A percentile compares a stretch with the other conserved stretches of the same genome.
Conservation (phyloP, 2,888 invertebrate genomes). For the Dicycla oo region DNA sequence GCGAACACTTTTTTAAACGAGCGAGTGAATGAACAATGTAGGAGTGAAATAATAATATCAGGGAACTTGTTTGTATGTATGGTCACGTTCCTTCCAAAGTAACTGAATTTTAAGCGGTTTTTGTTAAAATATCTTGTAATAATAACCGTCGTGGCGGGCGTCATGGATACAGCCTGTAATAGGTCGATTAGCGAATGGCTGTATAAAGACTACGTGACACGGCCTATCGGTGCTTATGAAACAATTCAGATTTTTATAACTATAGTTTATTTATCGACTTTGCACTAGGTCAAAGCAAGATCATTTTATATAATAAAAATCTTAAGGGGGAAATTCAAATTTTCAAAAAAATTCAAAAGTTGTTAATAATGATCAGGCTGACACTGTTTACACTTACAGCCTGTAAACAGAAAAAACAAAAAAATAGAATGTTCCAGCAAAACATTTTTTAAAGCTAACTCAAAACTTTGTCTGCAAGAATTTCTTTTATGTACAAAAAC, state of each 20-base stretch:
- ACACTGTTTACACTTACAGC: too few relatives aligned
- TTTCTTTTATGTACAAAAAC: conserved; percentile 30
- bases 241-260: not conserved
- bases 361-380: too few relatives aligned
- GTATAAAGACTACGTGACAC: not conserved
- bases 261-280: not conserved
- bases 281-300: not conserved
- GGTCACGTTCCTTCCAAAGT: conserved; percentile 46
- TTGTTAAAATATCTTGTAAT: conserved; percentile 47
- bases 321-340: too few relatives aligned
- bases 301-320: too few relatives aligned
- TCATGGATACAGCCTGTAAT: conserved; percentile 16
- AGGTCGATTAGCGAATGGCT: conserved; percentile 6
- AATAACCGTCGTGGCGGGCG: not conserved
- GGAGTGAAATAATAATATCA: conserved; percentile 40
- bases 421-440: not conserved
- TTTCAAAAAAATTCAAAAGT: too few relatives aligned
- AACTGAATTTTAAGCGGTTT: conserved; percentile 51
- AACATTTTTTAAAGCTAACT: conserved; percentile 36
- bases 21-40: conserved; percentile 28
- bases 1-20: conserved; percentile 15
- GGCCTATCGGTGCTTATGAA: not conserved
- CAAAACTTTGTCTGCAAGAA: conserved; percentile 31
- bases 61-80: conserved; percentile 45
- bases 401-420: not conserved